Conservation (phyloP, 2,797 vertebrate species). For the Xyrichtys novacula region DNA sequence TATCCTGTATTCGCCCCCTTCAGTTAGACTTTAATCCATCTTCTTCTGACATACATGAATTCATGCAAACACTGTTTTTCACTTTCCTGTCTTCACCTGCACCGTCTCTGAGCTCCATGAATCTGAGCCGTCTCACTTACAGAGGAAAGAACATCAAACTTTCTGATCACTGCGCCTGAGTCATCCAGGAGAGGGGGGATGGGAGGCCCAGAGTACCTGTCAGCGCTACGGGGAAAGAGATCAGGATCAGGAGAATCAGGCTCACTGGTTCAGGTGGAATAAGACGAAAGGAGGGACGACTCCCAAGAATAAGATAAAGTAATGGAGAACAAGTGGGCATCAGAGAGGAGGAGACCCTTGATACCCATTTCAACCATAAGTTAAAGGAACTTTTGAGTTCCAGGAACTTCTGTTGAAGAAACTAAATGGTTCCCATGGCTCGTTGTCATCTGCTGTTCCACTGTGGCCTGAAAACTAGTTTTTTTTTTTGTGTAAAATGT, state of each 20-base stretch:
- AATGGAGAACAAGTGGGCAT: too few species aligned
- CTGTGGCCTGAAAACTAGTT: too few species aligned
- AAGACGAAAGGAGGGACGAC: slow-evolving; percentile 2
- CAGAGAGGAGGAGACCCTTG: too few species aligned
- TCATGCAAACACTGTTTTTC: slow-evolving; percentile 11
- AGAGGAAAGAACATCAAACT: slow-evolving; percentile 41
- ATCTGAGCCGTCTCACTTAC: slow-evolving; percentile 40
- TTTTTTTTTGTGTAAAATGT: too few species aligned
- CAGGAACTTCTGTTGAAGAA: too few species aligned
- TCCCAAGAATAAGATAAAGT: neutral
- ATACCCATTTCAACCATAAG: too few species aligned
- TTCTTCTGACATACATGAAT: neutral
- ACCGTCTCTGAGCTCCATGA: neutral
- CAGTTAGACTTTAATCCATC: slow-evolving; percentile 42
- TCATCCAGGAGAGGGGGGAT: slow-evolving; percentile 43
- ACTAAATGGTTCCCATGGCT: too few species aligned
- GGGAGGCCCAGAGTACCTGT: slow-evolving; percentile 56
- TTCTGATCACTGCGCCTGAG: slow-evolving; percentile 47
- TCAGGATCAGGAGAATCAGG: slow-evolving; percentile 57
- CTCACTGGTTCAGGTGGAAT: slow-evolving; percentile 45
- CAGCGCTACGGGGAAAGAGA: slow-evolving; percentile 41
- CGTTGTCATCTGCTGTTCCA: too few species aligned
- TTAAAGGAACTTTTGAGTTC: too few species aligned
- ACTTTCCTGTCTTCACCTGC: neutral
- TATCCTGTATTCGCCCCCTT: slow-evolving; percentile 20